A percentile compares a stretch with the other conserved stretches of the same genome.
Evolutionary conservation across 1,140 invertebrate species (phyloP).

Genomic region (Helicoverpa zea): DNA sequence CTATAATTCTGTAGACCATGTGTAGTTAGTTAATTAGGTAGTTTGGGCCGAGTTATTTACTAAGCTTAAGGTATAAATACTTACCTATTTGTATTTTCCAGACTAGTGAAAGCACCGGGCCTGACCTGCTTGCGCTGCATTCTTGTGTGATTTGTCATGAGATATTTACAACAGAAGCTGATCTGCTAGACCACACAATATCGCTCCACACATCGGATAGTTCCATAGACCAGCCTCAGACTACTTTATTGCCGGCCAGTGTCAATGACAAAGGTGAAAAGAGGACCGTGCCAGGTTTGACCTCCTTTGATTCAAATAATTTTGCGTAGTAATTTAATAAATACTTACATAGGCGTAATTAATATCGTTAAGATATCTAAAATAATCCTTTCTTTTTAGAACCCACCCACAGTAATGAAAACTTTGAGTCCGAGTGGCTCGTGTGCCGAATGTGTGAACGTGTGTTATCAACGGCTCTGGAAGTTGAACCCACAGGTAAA

Average conservation of each 20-base stretch:
- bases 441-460: constrained; percentile 77
- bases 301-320: neutral
- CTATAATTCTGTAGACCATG: neutral
- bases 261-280: constrained; percentile 12
- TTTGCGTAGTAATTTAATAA: neutral
- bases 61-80: no score
- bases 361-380: neutral
- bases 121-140: constrained; percentile 74
- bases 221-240: constrained; percentile 20
- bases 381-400: constrained; percentile 26
- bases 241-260: neutral
- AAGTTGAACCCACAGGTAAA: constrained; percentile 70
- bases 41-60: no score
- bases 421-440: constrained; percentile 76
- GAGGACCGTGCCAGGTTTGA: constrained; percentile 32
- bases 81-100: constrained; percentile 52
- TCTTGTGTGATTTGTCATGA: constrained; percentile 80
- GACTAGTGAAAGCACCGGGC: constrained; percentile 64
- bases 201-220: constrained; percentile 71
- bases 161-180: constrained; percentile 79
- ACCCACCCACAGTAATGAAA: constrained; percentile 47
- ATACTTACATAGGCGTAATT: neutral
- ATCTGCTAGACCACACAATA: constrained; percentile 80
- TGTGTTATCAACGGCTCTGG: constrained; percentile 75
- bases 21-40: neutral